Evolutionary conservation across 30 jellyfish, hydroid and myxozoan genomes (phyloP), one percentile per base, ranked within the genome.

Genomic region (Pelagia noctiluca): DNA sequence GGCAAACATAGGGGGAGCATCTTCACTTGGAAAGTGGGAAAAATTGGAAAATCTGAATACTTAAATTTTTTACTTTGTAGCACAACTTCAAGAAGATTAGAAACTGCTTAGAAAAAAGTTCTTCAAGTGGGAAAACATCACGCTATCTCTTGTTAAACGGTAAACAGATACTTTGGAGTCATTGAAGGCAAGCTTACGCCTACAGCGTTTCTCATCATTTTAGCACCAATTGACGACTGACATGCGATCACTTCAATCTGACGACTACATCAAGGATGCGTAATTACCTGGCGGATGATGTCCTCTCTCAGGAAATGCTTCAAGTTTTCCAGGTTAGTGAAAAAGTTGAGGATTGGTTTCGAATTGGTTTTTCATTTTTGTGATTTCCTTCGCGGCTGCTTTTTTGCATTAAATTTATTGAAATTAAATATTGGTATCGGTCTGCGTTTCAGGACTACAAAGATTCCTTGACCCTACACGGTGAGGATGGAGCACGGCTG

Each of bases 231-330:
- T 16, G 75, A 19, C 31, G 35, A 62, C 75, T 62, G 75, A 62
- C 75, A 22, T 2, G 19, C 42, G 75, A 62, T 26, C 75, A 62
- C 28, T 62, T 62, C 19, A 62, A 62, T 62, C 36, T 62, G 75
- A 22, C 75, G 16, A 23, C 75, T n/a, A 62, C 75, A 16, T 33
- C 28, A 22, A 30, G 75, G 75, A 62, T 62, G 75, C 75, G 75
- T 21, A 62, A 62, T 23, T 37, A 62, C 28, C 35, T 62, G 66
- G 66, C 66, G 21, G 66, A 50, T 30, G 66, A 50, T 50, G 66
- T 50, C 66, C 24, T 50, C 0, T 22, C n/a, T n/a, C 37, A 62
- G 31, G 49, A 37, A 13, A 62, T 62, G 75, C 19, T 23, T 62
- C 75, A 33, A 62, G 75, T 62, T 8, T 62, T 62, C 36, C 75